These are phyloP conservation scores for Macrosoma leucophasiata DNA, from an alignment of 2,888 invertebrate genomes.

Conservation along the genomic window DNA sequence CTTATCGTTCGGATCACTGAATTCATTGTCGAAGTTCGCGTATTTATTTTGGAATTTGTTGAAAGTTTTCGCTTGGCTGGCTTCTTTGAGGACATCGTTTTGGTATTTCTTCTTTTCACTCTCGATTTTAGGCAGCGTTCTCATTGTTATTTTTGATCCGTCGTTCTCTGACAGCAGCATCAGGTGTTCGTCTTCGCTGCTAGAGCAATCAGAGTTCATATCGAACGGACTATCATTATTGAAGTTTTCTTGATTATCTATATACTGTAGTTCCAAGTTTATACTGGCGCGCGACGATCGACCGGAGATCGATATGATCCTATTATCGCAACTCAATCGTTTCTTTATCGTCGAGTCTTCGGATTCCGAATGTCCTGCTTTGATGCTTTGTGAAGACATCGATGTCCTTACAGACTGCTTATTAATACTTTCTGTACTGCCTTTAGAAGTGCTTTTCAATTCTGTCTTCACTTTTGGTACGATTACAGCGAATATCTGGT, in stretches of 20 bases:
- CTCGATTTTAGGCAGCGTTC: constrained; percentile 39
- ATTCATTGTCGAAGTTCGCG: constrained; percentile 64
- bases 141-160: constrained; percentile 68
- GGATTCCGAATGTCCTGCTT: constrained; percentile 55
- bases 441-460: constrained; percentile 38
- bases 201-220: constrained; percentile 60
- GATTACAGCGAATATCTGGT: constrained; percentile 67
- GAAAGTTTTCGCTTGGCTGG: constrained; percentile 51
- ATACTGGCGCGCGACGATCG: constrained; percentile 58
- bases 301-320: constrained; percentile 44
- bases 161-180: constrained; percentile 66
- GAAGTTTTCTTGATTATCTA: constrained; percentile 51
- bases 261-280: constrained; percentile 59
- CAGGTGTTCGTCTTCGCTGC: constrained; percentile 67
- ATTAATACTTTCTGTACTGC: constrained; percentile 53
- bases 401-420: constrained; percentile 50
- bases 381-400: constrained; percentile 55
- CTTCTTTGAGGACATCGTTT: constrained; percentile 60
- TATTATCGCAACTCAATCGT: constrained; percentile 64
- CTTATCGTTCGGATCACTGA: constrained; percentile 65
- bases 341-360: constrained; percentile 64
- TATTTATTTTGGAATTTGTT: constrained; percentile 63
- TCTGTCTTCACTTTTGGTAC: constrained; percentile 58
- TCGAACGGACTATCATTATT: constrained; percentile 48
- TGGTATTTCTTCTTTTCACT: constrained; percentile 41